Evolutionary conservation across 2,888 invertebrate genomes (phyloP).

Genomic region (Phortica okadai): DNA sequence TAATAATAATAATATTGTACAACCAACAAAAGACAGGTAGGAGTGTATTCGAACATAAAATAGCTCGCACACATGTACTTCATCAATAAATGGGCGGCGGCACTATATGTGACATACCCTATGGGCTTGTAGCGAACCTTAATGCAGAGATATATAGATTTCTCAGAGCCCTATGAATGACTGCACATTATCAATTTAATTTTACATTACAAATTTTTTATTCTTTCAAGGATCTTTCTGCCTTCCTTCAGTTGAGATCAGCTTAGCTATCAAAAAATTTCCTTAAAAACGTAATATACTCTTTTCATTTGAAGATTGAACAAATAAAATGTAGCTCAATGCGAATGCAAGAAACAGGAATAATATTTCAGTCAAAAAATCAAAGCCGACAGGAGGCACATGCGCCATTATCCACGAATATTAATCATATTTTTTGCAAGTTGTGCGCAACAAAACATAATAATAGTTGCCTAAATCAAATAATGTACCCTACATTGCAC

Average conservation of each 20-base stretch:
- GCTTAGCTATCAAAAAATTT: neutral
- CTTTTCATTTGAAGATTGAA: neutral
- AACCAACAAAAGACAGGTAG: neutral
- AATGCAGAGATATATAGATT: too few relatives aligned
- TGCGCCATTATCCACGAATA: conserved; percentile 57
- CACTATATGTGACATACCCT: too few relatives aligned
- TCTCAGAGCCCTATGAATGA: too few relatives aligned
- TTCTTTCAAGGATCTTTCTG: too few relatives aligned
- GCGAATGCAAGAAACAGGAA: conserved; percentile 45
- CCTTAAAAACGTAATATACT: too few relatives aligned
- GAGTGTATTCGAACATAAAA: too few relatives aligned
- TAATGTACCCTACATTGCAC: neutral
- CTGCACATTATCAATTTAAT: too few relatives aligned
- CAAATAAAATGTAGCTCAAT: neutral
- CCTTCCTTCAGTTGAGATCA: too few relatives aligned
- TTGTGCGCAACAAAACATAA: conserved; percentile 24
- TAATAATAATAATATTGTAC: neutral
- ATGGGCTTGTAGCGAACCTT: too few relatives aligned
- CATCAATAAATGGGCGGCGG: too few relatives aligned
- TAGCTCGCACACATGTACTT: too few relatives aligned
- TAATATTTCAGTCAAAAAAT: conserved; percentile 63
- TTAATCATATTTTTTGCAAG: conserved; percentile 55
- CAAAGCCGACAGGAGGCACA: conserved; percentile 48
- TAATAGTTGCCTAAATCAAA: conserved; percentile 14
- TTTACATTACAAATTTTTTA: too few relatives aligned